A percentile compares a stretch with the other conserved stretches of the same genome.
Conservation (phyloP, 2,113 vertebrate species). For the Gobio gobio region DNA sequence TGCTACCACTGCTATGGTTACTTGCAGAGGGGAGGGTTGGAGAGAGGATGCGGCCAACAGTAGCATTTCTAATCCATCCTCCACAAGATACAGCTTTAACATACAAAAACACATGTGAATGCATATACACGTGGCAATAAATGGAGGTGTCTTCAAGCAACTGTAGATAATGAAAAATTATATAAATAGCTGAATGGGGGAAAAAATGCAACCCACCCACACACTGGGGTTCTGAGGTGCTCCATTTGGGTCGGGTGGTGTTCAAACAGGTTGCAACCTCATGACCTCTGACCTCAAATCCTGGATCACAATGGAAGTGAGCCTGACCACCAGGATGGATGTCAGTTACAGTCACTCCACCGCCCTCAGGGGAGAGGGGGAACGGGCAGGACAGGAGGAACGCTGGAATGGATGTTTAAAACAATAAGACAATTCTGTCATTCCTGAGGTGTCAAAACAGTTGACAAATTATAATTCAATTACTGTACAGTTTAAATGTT, state of each 20-base stretch:
- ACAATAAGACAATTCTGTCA: background rate
- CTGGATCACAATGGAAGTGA: conserved; percentile 88
- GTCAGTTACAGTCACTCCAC: conserved; percentile 88
- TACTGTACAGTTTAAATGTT: background rate
- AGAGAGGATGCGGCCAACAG: conserved; percentile 86
- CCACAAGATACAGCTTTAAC: conserved; percentile 83
- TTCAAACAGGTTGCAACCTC: conserved; percentile 86
- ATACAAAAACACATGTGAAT: conserved; percentile 9
- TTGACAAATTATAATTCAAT: background rate
- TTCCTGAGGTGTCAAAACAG: background rate
- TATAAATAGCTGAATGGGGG: background rate
- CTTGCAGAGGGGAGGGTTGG: conserved; percentile 76
- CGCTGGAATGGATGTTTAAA: conserved; percentile 68
- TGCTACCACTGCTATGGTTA: conserved; percentile 85
- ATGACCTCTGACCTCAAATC: conserved; percentile 86
- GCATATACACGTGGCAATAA: background rate
- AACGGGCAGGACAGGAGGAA: conserved; percentile 89
- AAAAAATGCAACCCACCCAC: conserved; percentile 66
- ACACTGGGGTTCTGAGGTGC: conserved; percentile 77
- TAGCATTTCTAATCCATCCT: conserved; percentile 87
- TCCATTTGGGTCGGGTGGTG: conserved; percentile 86
- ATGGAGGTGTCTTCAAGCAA: background rate
- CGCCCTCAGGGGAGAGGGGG: conserved; percentile 82
- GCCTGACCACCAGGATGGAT: conserved; percentile 89
- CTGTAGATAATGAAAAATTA: background rate